phyloP scores from a whole-genome alignment of 2,888 invertebrate genomes.

The Temnothorax ravouxi region DNA sequence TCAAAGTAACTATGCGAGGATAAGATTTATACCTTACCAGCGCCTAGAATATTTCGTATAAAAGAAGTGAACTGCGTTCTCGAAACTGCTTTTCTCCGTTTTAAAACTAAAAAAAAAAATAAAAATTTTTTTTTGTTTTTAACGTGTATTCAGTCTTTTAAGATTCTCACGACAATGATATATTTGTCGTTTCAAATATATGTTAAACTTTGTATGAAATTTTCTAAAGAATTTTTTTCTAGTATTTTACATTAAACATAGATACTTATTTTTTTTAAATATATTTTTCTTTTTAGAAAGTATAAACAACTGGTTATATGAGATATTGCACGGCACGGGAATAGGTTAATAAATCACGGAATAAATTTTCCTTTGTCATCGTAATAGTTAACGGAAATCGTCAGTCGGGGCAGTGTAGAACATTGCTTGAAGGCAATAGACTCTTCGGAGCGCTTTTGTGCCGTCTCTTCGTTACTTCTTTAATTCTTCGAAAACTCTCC shows the following conservation, averaged over 20 bases:
- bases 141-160: neutral
- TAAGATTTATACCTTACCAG: conserved; percentile 24
- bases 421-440: conserved; percentile 10
- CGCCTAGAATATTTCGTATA: neutral
- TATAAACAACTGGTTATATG: neutral
- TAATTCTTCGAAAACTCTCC: conserved; percentile 24
- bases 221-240: neutral
- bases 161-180: neutral
- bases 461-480: conserved; percentile 25
- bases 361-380: conserved; percentile 22
- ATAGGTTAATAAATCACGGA: conserved; percentile 30
- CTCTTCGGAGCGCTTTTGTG: neutral
- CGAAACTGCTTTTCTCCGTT: neutral
- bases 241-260: neutral
- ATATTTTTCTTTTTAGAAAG: neutral
- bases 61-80: neutral
- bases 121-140: neutral
- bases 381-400: conserved; percentile 8
- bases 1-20: conserved; percentile 22
- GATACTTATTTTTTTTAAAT: neutral
- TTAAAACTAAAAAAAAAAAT: neutral
- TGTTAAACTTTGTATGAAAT: neutral
- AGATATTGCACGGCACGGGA: neutral
- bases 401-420: neutral
- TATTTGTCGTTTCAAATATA: neutral